A percentile compares a stretch with the other conserved stretches of the same genome.
Conservation (phyloP, 1,140 invertebrate species). For the Augochlora pura region DNA sequence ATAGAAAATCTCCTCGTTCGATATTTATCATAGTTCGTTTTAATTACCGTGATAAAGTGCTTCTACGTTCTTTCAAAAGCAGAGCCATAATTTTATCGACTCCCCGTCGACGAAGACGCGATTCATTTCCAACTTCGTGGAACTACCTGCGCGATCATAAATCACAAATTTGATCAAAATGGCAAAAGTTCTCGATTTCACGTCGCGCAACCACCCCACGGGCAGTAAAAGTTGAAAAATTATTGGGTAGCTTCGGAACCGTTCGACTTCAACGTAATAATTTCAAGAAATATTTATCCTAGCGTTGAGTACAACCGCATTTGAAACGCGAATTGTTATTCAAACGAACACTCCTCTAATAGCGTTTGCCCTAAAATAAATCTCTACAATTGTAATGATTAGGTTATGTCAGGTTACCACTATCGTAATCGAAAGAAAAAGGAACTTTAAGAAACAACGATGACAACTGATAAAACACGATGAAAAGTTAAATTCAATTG, state of each 20-base stretch:
- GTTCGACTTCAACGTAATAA: not conserved
- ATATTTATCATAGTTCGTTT: too few relatives aligned
- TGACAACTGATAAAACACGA: too few relatives aligned
- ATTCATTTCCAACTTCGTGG: not conserved
- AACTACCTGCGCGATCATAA: not conserved
- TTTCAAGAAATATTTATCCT: not conserved
- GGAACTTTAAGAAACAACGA: too few relatives aligned
- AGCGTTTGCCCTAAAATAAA: too few relatives aligned
- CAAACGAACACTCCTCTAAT: too few relatives aligned
- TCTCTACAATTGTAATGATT: too few relatives aligned
- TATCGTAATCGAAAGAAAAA: too few relatives aligned
- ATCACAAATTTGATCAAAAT: slow-evolving; percentile 6
- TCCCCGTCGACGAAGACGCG: not conserved
- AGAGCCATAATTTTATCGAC: not conserved
- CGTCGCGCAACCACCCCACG: too few relatives aligned
- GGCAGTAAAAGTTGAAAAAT: not conserved
- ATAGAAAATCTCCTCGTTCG: too few relatives aligned
- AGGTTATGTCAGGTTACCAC: too few relatives aligned
- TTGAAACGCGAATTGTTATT: too few relatives aligned
- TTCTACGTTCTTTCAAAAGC: not conserved
- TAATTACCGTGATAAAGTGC: not conserved
- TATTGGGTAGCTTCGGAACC: not conserved
- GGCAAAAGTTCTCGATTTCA: slow-evolving; percentile 5
- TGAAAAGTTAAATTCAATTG: too few relatives aligned
- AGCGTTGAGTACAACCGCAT: not conserved